Evolutionary conservation across 1,140 invertebrate genomes (phyloP).

Genomic region (Meloidogyne exigua): DNA sequence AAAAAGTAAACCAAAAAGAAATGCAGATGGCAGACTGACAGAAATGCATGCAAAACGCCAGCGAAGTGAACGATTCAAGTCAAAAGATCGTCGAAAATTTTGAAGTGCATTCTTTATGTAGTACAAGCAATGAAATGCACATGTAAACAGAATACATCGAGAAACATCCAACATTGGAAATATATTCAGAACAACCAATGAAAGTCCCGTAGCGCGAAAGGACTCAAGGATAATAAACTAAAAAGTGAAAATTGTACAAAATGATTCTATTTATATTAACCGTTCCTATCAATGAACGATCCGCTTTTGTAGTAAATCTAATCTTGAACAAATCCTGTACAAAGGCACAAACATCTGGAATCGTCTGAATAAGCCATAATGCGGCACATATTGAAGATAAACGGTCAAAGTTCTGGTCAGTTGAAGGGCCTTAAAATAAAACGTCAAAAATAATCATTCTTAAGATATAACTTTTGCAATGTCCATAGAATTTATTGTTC

Average conservation of each 20-base stretch:
- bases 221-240: constrained; percentile 48
- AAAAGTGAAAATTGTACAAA: too few species aligned
- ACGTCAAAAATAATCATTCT: constrained; percentile 19
- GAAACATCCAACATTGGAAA: constrained; percentile 53
- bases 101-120: constrained; percentile 33
- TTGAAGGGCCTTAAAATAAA: constrained; percentile 25
- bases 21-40: constrained; percentile 15
- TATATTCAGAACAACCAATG: constrained; percentile 41
- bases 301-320: not conserved
- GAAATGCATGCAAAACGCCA: constrained; percentile 23
- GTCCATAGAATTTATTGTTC: constrained; percentile 23
- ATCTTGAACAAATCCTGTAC: constrained; percentile 34
- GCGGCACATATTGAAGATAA: constrained; percentile 29
- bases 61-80: constrained; percentile 18
- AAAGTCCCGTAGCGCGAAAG: constrained; percentile 49
- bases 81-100: constrained; percentile 15
- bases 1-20: constrained; percentile 29
- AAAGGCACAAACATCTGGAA: constrained; percentile 41
- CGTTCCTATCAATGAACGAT: constrained; percentile 20
- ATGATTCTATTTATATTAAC: not conserved
- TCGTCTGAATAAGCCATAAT: constrained; percentile 43
- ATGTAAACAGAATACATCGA: constrained; percentile 44
- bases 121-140: constrained; percentile 33
- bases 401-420: constrained; percentile 26
- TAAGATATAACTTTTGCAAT: constrained; percentile 20